Conservation (phyloP, 2,888 invertebrate genomes). For the Acheta domesticus region DNA sequence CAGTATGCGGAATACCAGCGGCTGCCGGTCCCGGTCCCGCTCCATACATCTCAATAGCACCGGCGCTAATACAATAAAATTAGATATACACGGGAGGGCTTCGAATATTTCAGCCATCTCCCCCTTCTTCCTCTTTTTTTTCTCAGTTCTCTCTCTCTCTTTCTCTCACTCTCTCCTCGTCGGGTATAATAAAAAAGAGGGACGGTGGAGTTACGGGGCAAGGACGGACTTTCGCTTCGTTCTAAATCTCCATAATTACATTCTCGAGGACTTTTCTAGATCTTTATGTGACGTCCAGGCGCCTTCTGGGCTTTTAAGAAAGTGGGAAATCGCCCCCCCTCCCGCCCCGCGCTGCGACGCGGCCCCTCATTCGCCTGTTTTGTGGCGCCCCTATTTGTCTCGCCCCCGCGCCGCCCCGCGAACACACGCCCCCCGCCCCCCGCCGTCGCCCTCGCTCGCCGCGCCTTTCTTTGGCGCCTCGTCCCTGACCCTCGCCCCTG, state of each 20-base stretch:
- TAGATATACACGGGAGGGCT: not conserved
- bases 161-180: not conserved
- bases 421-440: too few species aligned
- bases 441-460: not conserved
- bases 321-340: not conserved
- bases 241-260: constrained; percentile 18
- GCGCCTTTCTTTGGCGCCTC: too few species aligned
- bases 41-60: constrained; percentile 3
- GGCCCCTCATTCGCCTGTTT: not conserved
- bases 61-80: constrained; percentile 5
- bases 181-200: not conserved
- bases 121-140: not conserved
- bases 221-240: not conserved
- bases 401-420: too few species aligned
- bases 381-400: not conserved
- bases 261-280: constrained; percentile 9
- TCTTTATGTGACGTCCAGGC: constrained; percentile 9
- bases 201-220: not conserved
- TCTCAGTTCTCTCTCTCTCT: not conserved
- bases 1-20: constrained; percentile 4
- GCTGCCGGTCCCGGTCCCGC: not conserved
- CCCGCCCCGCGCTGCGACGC: not conserved
- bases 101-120: not conserved
- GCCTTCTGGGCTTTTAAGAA: constrained; percentile 18
- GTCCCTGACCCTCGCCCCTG: too few species aligned